Evolutionary conservation across 2,888 invertebrate species (phyloP), one percentile per base, ranked within the genome.

Genomic region (Nowickia ferox): DNA sequence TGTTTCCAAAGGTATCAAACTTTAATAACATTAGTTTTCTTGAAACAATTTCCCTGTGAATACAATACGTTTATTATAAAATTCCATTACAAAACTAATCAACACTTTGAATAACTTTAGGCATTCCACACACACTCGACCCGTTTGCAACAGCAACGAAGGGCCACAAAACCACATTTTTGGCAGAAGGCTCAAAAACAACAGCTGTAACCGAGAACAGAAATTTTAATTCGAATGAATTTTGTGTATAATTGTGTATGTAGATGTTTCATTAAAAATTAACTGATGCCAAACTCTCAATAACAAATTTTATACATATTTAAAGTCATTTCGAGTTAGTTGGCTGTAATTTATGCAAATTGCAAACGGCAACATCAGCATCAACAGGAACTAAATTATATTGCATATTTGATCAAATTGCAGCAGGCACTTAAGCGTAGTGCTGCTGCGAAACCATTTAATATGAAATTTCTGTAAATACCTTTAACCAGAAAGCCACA

Each of bases 261-360:
- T 53, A 17, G 53, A 17, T 10, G 19, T 66, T 53, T 57, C 59
- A 68, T 74, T 46, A 61, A 66, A 84, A 66, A 68, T 74, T 65
- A 83, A 77, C 75, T 55, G 40, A 51, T 53, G 51, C 46, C 84
- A 74, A 74, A 75, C 81, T 51, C 74, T 53, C 75, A 61, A 68
- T 75, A 61, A 53, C 75, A 38, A 74, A 66, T 63, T 82, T 82
- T 44, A 42, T 46, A 74, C 46, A 42, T 46, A 74, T 69, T 79
- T 61, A 55, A 57, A 78, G n/a, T 17, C 42, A 46, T 46, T 68
- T 22, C 42, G 59, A 44, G 61, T 69, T 69, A 8, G 38, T 68
- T 40, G 15, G 17, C n/a, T 13, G 57, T 82, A 85, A 82, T 85
- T 82, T 85, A 85, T 85, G 81, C 85, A 85, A 85, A 85, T 81